phyloP scores from a whole-genome alignment of 1,140 invertebrate genomes.

The Helicorthomorpha holstii region DNA sequence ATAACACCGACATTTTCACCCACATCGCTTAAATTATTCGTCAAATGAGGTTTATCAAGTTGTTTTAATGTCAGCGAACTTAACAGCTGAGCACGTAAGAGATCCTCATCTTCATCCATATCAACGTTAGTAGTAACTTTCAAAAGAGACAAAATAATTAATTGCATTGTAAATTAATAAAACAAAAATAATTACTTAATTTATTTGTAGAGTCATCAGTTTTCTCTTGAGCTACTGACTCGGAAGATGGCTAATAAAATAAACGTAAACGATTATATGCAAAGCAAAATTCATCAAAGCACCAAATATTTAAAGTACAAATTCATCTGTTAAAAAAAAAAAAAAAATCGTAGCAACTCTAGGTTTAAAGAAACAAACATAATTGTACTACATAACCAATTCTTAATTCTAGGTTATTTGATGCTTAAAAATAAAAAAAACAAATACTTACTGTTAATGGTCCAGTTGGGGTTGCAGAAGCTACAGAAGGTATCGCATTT shows the following conservation, averaged over 20 bases:
- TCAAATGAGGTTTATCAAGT: neutral
- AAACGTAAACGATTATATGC: neutral
- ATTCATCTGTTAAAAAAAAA: too few relatives aligned
- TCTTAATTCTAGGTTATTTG: neutral
- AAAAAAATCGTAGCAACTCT: too few relatives aligned
- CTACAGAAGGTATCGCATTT: neutral
- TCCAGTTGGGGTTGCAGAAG: neutral
- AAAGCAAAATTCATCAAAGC: slow-evolving; percentile 5
- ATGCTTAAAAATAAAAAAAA: neutral
- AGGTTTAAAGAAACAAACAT: too few relatives aligned
- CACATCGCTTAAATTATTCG: too few relatives aligned
- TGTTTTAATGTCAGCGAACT: neutral
- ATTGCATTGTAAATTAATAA: neutral
- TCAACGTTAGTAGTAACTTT: neutral
- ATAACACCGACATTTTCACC: too few relatives aligned
- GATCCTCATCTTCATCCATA: neutral
- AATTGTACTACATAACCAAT: neutral
- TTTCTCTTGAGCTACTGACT: neutral
- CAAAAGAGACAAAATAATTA: neutral
- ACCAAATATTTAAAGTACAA: too few relatives aligned
- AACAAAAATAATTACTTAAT: neutral
- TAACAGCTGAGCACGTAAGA: neutral
- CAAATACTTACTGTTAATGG: neutral
- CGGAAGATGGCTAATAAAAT: neutral
- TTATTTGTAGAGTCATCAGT: neutral